Base-by-base conservation (phyloP, 2,113 vertebrate species). In the Hassar affinis region DNA sequence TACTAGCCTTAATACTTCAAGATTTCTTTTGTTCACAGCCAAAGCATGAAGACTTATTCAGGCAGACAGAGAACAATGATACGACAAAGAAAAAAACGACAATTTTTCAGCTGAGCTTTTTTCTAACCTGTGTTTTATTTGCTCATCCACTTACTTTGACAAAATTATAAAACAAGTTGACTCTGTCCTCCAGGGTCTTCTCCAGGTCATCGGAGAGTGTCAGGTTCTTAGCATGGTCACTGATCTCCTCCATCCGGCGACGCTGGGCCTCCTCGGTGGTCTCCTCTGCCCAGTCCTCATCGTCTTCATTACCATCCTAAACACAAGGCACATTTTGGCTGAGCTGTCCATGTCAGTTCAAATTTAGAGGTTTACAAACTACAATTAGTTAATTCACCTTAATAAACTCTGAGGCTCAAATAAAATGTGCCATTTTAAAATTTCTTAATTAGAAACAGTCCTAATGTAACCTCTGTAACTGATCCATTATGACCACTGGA, bases 231-330 rank as follows among this genome's bases (percentile, higher is more conserved):
- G 97, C 98, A 33, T 97, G 97, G 84, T 97, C 95, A 72, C 97
- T 99, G 89, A 99, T 99, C 92, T 99, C 98, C 89, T 98, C 97
- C 97, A 99, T 99, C 83, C 97, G 92, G 12, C 97, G 95, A 72
- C 97, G 92, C 88, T 98, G 97, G 11, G 97, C 97, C 92, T 99
- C 98, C 91, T 97, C 97, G 1, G 98, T 98, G 2, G 97, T 99
- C 89, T 99, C 98, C 90, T 99, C 97, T 1, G 96, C 97, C 97
- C 98, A 99, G 84, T 99, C 97, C 35, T 98, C 98, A 38, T 99
- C 97, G 0, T 99, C 97, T 0, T 95, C 94, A 3, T 97, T 97
- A 68, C 96, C 93, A 77, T 97, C 95, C 96, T 97, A 11, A 66
- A 78, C 9, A 84, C 27, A 61, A 0, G 30, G 6, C 17, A 56